phyloP scores from a whole-genome alignment of 2,113 vertebrate species.

The Salvelinus fontinalis region DNA sequence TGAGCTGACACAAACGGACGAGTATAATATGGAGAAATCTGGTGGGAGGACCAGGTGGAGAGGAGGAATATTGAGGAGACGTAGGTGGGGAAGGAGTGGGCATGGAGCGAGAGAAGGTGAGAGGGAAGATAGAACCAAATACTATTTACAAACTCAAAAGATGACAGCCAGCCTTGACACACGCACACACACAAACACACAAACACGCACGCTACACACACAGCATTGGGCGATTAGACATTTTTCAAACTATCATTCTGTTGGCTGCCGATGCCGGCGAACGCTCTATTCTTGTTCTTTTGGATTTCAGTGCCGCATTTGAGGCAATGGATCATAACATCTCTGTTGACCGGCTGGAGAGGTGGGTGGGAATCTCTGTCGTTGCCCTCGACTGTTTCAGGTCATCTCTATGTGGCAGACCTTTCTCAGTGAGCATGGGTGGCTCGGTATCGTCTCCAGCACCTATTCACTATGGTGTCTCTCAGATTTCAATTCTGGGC shows the following conservation, averaged over 20 bases:
- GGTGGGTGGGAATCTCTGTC: too few species aligned
- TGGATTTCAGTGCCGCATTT: too few species aligned
- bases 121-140: neutral
- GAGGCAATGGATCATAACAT: too few species aligned
- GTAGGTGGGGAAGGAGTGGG: neutral
- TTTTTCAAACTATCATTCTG: neutral
- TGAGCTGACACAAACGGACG: neutral
- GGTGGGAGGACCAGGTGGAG: neutral
- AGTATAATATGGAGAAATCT: neutral
- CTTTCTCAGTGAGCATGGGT: too few species aligned
- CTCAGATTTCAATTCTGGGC: too few species aligned
- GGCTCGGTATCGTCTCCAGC: too few species aligned
- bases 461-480: too few species aligned
- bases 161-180: neutral
- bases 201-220: neutral
- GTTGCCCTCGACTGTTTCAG: too few species aligned
- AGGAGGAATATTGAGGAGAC: neutral
- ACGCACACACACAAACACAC: constrained; percentile 3
- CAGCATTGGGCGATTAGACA: neutral
- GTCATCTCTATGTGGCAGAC: too few species aligned
- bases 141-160: neutral
- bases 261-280: too few species aligned
- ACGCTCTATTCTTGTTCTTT: too few species aligned
- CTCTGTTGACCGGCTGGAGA: too few species aligned
- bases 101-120: neutral